Evolutionary conservation across 1,140 invertebrate species (phyloP), one percentile per base, ranked within the genome.

Genomic region (Calliphora vicina): DNA sequence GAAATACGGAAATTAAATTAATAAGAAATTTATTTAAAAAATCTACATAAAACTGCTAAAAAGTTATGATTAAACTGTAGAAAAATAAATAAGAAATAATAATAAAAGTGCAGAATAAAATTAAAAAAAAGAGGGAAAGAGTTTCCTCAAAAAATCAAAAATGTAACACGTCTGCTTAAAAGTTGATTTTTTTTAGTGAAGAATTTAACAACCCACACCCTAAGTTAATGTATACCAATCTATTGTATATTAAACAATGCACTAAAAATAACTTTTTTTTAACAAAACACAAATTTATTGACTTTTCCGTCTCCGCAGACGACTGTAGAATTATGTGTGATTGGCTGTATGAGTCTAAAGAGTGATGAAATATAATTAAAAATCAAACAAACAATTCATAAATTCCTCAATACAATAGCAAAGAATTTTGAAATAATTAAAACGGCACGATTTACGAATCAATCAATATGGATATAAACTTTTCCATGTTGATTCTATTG

Each of bases 401-500:
- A 57, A 17, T 57, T n/a, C 13, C 1, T 17, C 15, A n/a, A 57
- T 5, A 57, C 15, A 57, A 57, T n/a, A 6, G 15, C 15, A 57
- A 57, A 57, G n/a, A n/a, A n/a, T 6, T n/a, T 35, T 6, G n/a
- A 67, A 67, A 67, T 6, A 4, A 50, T 50, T 23, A 67, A 67
- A 67, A 25, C 61, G 15, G 50, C 50, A n/a, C 15, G 35, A 2
- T 35, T 35, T 6, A 42, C 29, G 20, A 20, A 76, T 43, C n/a
- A 78, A 78, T 20, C 27, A 81, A 67, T 76, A 90, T 91, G 90
- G 91, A 91, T 86, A 88, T 89, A 82, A 88, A 87, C 50, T 85
- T 91, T 43, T 90, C 91, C 25, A 88, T 87, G 61, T 83, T 91
- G 26, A 81, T 91, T 27, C 84, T 91, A 72, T 85, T 91, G 42